Percentiles rank a stretch among this genome's conserved stretches.
phyloP scores from a whole-genome alignment of 1,140 invertebrate genomes.

The Oncopodura yosiiana region DNA sequence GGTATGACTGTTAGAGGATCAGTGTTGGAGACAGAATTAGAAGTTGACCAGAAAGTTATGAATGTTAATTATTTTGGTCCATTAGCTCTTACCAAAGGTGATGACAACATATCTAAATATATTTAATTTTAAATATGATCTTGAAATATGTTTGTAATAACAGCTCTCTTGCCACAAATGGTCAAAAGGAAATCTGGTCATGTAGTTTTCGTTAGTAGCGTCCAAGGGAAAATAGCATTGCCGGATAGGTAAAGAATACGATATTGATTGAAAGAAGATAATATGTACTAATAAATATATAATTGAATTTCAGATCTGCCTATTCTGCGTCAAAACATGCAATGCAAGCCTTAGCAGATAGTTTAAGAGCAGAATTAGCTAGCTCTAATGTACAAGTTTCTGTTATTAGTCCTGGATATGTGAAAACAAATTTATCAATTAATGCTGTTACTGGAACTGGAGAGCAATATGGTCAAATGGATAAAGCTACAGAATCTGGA shows the following conservation, averaged over 20 bases:
- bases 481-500: constrained; percentile 64
- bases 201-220: constrained; percentile 81
- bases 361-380: constrained; percentile 66
- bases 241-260: constrained; percentile 55
- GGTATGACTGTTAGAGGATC: constrained; percentile 74
- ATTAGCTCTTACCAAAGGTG: constrained; percentile 83
- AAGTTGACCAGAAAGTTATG: constrained; percentile 85
- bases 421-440: constrained; percentile 75
- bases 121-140: background rate
- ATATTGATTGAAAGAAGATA: background rate
- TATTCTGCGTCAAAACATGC: constrained; percentile 94
- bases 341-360: constrained; percentile 76
- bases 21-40: constrained; percentile 62
- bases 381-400: constrained; percentile 66
- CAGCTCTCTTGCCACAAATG: constrained; percentile 75
- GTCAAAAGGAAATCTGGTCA: constrained; percentile 63
- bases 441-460: constrained; percentile 78
- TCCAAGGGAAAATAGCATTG: constrained; percentile 83
- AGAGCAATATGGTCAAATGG: constrained; percentile 62
- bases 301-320: constrained; percentile 51
- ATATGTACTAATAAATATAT: background rate
- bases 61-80: constrained; percentile 88
- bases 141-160: constrained; percentile 37
- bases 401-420: constrained; percentile 69
- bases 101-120: background rate